These are phyloP conservation scores for Rhinopithecus roxellana DNA, from an alignment of 2,113 vertebrate genomes.

Conservation along the genomic window DNA sequence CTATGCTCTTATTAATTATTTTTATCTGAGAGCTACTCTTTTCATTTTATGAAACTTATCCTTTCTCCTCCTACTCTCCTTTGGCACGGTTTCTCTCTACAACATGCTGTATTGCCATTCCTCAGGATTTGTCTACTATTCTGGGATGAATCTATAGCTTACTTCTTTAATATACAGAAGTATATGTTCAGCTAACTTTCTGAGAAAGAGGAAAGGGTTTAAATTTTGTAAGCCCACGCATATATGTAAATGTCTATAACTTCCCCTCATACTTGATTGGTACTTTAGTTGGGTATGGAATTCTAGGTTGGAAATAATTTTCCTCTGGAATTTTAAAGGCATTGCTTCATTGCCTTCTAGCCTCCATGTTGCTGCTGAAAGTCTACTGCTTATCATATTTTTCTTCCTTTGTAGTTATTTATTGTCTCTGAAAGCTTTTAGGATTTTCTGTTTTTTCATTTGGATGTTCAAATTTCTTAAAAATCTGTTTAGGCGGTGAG, in stretches of 20 bases:
- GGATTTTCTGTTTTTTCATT: not conserved
- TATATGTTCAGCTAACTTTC: not conserved
- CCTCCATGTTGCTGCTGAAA: not conserved
- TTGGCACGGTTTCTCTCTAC: not conserved
- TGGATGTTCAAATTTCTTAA: not conserved
- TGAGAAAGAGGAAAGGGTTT: not conserved
- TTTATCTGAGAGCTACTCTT: not conserved
- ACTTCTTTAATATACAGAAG: not conserved
- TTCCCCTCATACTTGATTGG: not conserved
- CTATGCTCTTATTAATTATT: not conserved
- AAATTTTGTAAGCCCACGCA: not conserved
- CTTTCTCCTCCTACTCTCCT: not conserved
- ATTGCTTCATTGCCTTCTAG: not conserved
- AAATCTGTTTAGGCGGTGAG: not conserved
- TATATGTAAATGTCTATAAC: not conserved
- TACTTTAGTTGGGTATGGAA: not conserved
- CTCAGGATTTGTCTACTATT: not conserved
- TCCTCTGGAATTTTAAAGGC: not conserved
- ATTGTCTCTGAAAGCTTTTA: not conserved
- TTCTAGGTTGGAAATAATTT: slow-evolving; percentile 10
- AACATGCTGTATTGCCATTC: not conserved
- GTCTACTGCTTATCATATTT: not conserved
- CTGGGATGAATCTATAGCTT: not conserved
- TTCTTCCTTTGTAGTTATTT: not conserved
- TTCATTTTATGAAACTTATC: not conserved